Conservation (phyloP, 1,140 invertebrate genomes). For the Diabrotica virgifera region DNA sequence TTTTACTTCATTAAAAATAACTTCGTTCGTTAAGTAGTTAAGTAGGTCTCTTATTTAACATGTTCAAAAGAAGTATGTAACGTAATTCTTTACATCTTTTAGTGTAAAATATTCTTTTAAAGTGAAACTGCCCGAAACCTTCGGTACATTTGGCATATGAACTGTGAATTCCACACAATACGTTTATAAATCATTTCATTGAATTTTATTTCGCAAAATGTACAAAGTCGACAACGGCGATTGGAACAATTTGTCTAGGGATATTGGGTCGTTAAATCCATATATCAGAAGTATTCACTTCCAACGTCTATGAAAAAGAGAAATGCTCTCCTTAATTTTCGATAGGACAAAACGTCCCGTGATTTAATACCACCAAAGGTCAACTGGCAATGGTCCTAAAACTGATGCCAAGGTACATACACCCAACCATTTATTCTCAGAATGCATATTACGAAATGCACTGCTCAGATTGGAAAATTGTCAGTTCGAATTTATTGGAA, state of each 20-base stretch:
- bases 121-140: too few relatives aligned
- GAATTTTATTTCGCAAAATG: background rate
- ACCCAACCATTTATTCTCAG: background rate
- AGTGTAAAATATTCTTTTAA: too few relatives aligned
- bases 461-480: background rate
- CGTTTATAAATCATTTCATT: background rate
- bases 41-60: too few relatives aligned
- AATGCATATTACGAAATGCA: conserved; percentile 5
- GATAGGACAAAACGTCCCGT: conserved; percentile 39
- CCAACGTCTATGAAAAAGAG: conserved; percentile 40
- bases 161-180: too few relatives aligned
- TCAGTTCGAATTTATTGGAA: background rate
- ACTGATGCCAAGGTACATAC: conserved; percentile 23
- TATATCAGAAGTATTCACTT: conserved; percentile 42
- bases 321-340: conserved; percentile 44
- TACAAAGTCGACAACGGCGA: background rate
- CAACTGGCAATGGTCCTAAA: conserved; percentile 41
- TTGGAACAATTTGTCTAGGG: conserved; percentile 23
- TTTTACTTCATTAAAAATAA: too few relatives aligned
- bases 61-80: too few relatives aligned
- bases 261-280: conserved; percentile 26
- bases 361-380: conserved; percentile 39
- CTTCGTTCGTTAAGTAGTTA: too few relatives aligned
- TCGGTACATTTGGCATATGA: too few relatives aligned
- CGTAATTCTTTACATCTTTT: too few relatives aligned